Conservation (phyloP, 2,113 vertebrate genomes). For the Apistogramma diplotaenia region DNA sequence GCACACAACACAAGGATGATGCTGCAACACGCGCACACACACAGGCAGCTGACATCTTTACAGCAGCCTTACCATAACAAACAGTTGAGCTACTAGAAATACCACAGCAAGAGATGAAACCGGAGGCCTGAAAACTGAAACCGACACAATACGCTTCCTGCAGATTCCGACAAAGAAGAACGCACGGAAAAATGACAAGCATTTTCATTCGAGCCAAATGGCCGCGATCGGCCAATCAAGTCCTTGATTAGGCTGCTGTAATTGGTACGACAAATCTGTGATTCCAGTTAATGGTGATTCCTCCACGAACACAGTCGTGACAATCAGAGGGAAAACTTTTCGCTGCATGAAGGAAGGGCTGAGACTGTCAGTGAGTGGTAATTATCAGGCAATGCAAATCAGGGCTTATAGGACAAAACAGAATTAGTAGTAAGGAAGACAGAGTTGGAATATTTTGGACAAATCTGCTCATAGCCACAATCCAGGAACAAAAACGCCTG, state of each 20-base stretch:
- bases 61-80: constrained; percentile 68
- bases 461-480: too few species aligned
- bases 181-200: constrained; percentile 33
- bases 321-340: constrained; percentile 1
- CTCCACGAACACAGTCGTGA: background rate
- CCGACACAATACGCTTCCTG: constrained; percentile 46
- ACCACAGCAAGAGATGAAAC: constrained; percentile 52
- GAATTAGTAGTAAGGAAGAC: background rate
- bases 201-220: constrained; percentile 45
- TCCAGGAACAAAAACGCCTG: background rate
- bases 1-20: constrained; percentile 27
- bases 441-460: background rate
- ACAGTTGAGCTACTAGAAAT: constrained; percentile 75
- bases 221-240: background rate
- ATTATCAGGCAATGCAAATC: background rate
- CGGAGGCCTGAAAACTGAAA: constrained; percentile 50
- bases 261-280: background rate
- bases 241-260: background rate
- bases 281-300: constrained; percentile 13
- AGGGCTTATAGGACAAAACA: background rate
- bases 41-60: constrained; percentile 69
- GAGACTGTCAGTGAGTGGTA: background rate
- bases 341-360: background rate
- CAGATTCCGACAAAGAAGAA: constrained; percentile 45
- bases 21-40: background rate